Evolutionary conservation across 2,797 vertebrate genomes (phyloP).

Genomic region (Argyrosomus regius): DNA sequence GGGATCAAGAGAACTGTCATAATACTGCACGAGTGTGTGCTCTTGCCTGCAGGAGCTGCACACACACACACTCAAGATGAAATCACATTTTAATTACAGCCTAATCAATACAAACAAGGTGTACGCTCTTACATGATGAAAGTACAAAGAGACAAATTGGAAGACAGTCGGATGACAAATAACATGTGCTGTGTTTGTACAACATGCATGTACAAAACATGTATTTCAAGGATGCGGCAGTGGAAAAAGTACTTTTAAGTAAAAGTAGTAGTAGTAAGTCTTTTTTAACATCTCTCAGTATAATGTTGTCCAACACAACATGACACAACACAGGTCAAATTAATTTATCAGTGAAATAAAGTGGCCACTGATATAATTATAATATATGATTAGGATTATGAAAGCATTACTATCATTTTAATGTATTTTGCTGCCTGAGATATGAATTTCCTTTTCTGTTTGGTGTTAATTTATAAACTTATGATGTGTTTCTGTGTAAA

Average conservation of each 20-base stretch:
- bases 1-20: conserved; percentile 57
- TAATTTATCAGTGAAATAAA: background rate
- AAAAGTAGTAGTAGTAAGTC: too few species aligned
- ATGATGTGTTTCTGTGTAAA: background rate
- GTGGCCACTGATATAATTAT: background rate
- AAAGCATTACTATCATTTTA: background rate
- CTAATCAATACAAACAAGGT: conserved; percentile 56
- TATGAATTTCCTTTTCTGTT: background rate
- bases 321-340: too few species aligned
- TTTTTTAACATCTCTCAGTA: too few species aligned
- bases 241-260: background rate
- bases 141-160: conserved; percentile 28
- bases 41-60: conserved; percentile 14
- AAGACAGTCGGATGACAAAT: conserved; percentile 20
- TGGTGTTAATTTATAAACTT: background rate
- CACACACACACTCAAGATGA: conserved; percentile 31
- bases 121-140: conserved; percentile 8
- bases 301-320: background rate
- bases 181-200: background rate
- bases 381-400: background rate
- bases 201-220: background rate
- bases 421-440: background rate
- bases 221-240: background rate
- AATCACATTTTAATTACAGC: conserved; percentile 68
- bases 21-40: conserved; percentile 36